Evolutionary conservation across 2,113 vertebrate species (phyloP).

Genomic region (Ia io): DNA sequence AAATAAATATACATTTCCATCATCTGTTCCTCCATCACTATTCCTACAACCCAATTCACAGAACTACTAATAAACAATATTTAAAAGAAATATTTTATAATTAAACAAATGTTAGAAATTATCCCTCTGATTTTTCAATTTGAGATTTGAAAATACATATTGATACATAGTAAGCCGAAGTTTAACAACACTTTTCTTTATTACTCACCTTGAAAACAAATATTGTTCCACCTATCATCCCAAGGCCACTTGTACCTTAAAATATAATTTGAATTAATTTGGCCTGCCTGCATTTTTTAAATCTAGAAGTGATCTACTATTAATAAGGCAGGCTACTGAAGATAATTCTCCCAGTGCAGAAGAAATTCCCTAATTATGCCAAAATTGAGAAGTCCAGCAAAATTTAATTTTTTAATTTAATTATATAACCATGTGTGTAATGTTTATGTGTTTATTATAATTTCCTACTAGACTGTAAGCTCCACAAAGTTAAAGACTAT

Average conservation of each 20-base stretch:
- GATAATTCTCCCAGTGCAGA: not conserved
- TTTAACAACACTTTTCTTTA: not conserved
- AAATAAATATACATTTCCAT: slow-evolving; percentile 34
- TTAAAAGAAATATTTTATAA: slow-evolving; percentile 16
- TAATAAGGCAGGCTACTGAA: not conserved
- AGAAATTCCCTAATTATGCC: not conserved
- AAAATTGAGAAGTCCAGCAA: not conserved
- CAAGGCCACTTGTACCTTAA: not conserved
- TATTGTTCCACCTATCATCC: not conserved
- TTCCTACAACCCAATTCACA: not conserved
- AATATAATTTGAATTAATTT: slow-evolving; percentile 23
- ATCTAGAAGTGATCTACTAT: slow-evolving; percentile 13
- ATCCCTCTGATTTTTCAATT: not conserved
- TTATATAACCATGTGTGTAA: not conserved
- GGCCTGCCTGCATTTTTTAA: not conserved
- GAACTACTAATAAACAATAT: not conserved
- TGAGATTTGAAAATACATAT: slow-evolving; percentile 17
- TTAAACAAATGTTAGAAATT: slow-evolving; percentile 21
- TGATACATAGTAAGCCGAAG: not conserved
- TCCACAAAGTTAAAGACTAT: not conserved
- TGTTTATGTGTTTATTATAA: not conserved
- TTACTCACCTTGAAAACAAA: not conserved
- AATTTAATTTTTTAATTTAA: not conserved
- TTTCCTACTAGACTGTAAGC: not conserved
- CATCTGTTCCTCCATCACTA: slow-evolving; percentile 49